Percentiles rank a stretch among this genome's conserved stretches.
These are phyloP conservation scores for Lophura nycthemera DNA, from an alignment of 2,113 vertebrate species.

Conservation along the genomic window DNA sequence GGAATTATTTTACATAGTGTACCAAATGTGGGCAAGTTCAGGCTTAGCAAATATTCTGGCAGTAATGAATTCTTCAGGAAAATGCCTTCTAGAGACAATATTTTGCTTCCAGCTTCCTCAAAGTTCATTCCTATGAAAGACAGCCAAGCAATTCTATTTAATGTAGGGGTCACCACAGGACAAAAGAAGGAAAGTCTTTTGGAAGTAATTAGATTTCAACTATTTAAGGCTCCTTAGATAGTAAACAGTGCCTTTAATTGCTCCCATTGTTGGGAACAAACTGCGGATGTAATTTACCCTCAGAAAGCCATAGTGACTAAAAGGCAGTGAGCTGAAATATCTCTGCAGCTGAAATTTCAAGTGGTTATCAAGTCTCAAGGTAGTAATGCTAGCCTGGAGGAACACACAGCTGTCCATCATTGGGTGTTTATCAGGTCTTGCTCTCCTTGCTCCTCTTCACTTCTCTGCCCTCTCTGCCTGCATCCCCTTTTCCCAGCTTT, in stretches of 20 bases:
- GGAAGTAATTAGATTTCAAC: constrained; percentile 66
- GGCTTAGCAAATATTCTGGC: constrained; percentile 55
- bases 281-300: background rate
- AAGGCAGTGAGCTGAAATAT: background rate
- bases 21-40: constrained; percentile 72
- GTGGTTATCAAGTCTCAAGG: constrained; percentile 4
- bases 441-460: background rate
- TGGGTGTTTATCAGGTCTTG: background rate
- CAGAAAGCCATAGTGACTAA: background rate
- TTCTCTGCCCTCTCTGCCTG: background rate
- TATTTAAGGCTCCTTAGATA: constrained; percentile 48
- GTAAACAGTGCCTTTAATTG: constrained; percentile 57
- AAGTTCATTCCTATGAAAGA: constrained; percentile 56
- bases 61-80: constrained; percentile 56
- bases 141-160: constrained; percentile 51
- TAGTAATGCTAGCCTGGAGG: background rate
- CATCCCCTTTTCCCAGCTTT: background rate
- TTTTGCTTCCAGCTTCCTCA: constrained; percentile 63
- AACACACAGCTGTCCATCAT: background rate
- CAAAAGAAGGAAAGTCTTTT: constrained; percentile 69
- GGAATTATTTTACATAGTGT: constrained; percentile 55
- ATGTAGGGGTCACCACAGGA: constrained; percentile 46
- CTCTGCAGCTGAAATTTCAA: constrained; percentile 45
- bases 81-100: constrained; percentile 69
- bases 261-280: constrained; percentile 54